Base-by-base conservation (phyloP, 2,888 invertebrate species). In the Cryptocheilus praepositus region DNA sequence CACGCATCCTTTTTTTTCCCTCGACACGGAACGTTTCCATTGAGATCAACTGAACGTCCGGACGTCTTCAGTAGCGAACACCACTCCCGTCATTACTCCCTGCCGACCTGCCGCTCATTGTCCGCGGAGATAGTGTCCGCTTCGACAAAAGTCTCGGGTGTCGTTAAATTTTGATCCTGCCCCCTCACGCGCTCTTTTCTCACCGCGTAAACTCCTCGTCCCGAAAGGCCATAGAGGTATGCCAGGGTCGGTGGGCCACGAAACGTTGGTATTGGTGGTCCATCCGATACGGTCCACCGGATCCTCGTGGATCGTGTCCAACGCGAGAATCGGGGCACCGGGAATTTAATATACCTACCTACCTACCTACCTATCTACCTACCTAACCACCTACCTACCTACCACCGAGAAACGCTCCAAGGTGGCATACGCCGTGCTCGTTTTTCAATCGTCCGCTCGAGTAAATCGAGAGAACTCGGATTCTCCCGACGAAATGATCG, bases 291-390 rank as follows among this genome's bases (percentile, higher is more conserved):
- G 69, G 67, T 69, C 61, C 69, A 69, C 62, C 70, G 61, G 67
- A 64, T 70, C 63, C 60, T 64, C 60, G 51, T 51, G 60, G 16
- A 60, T 52, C 51, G 60, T 52, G 54, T 53, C 44, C 36, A n/a
- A 22, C 59, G 21, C 43, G 69, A 55, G 61, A 67, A 72, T 67
- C 57, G 59, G 67, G 66, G 61, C 66, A 60, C 60, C 19, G 19
- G 64, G 62, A 71, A 74, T 73, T 73, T 70, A 64, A 70, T 73
- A 70, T 62, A 53, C 46, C 60, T 36, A 43, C 51, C 60, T 16
- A 56, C 19, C 49, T 49, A 49, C 16, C 11, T 49, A 49, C n/a
- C 49, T 4, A 49, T 16, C 49, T 49, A 19, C 49, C 49, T 49
- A 49, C 49, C 18, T 49, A 49, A 11, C 44, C 44, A 18, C 15